Evolutionary conservation across 2,113 vertebrate genomes (phyloP).

Genomic region (Sminthopsis crassicaudata): DNA sequence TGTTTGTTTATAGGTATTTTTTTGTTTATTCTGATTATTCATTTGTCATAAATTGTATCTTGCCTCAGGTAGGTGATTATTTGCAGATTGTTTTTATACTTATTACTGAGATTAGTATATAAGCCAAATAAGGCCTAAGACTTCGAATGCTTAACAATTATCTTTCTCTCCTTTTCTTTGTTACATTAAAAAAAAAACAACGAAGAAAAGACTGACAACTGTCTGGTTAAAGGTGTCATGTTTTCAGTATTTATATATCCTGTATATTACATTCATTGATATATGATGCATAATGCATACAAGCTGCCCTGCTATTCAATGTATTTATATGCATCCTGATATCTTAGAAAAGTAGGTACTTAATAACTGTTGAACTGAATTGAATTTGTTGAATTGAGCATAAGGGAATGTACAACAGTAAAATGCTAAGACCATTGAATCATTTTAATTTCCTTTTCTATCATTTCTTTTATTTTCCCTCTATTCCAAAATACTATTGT

Average conservation of each 20-base stretch:
- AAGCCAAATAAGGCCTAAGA: background rate
- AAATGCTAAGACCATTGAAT: background rate
- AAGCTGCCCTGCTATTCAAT: background rate
- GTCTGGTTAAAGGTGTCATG: slow-evolving; percentile 15
- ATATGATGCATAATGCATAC: background rate
- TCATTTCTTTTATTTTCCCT: background rate
- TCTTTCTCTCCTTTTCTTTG: background rate
- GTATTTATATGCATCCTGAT: background rate
- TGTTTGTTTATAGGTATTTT: background rate
- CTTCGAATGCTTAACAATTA: slow-evolving; percentile 17
- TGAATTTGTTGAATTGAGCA: background rate
- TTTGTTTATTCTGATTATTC: background rate
- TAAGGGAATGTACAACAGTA: background rate
- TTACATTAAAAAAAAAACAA: background rate
- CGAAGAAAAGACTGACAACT: background rate
- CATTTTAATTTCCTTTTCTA: background rate
- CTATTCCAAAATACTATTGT: background rate
- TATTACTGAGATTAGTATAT: background rate
- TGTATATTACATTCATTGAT: background rate
- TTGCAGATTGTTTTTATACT: slow-evolving; percentile 13
- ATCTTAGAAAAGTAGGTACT: background rate
- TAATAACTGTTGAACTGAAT: background rate
- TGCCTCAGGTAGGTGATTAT: slow-evolving; percentile 8
- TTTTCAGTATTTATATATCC: background rate
- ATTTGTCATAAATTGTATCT: background rate